Conservation (phyloP, 2,113 vertebrate genomes). For the Muscicapa adusta region DNA sequence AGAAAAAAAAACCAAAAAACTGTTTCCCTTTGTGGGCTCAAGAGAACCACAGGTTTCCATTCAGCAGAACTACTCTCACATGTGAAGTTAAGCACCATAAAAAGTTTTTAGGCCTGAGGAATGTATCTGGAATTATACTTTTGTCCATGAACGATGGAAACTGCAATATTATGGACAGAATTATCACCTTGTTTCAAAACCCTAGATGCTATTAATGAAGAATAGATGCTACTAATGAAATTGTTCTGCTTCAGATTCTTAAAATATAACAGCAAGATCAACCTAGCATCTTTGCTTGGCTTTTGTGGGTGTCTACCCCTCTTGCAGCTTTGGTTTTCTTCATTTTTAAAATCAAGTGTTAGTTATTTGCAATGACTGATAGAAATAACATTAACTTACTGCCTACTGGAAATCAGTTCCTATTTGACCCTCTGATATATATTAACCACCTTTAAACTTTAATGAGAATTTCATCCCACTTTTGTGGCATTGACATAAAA, state of each 20-base stretch:
- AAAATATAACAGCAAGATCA: neutral
- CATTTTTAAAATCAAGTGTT: neutral
- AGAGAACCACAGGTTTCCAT: neutral
- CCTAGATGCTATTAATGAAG: neutral
- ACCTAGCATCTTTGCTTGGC: neutral
- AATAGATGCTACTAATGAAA: neutral
- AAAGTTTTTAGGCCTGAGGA: neutral
- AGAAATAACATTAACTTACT: neutral
- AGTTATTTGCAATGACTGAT: neutral
- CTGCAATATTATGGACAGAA: neutral
- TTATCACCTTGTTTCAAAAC: neutral
- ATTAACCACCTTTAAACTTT: neutral
- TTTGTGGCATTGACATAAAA: neutral
- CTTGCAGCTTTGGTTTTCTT: neutral
- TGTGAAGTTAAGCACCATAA: neutral
- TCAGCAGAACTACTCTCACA: neutral
- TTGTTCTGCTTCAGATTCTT: neutral
- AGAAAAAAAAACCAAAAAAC: neutral
- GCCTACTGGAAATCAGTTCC: neutral
- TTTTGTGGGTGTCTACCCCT: neutral
- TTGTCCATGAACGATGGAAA: neutral
- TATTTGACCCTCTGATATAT: neutral
- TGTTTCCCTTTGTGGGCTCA: neutral
- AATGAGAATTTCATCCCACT: neutral
- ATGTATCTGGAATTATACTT: neutral